Evolutionary conservation across 2,113 vertebrate genomes (phyloP).

Genomic region (Haemorhous mexicanus): DNA sequence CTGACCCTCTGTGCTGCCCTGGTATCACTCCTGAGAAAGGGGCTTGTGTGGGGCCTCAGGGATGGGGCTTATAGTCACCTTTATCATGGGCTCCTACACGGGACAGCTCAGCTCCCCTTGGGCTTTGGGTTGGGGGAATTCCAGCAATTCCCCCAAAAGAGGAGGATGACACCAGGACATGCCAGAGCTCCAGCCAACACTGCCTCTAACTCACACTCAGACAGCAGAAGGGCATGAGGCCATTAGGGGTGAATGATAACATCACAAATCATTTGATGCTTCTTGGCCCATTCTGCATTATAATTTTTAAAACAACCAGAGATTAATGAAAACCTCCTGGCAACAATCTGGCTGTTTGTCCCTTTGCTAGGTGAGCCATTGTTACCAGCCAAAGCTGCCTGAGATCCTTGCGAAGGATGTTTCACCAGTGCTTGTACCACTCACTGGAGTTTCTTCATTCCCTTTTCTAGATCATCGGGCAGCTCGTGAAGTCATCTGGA

Average conservation of each 20-base stretch:
- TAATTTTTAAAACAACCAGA: neutral
- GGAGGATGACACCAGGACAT: neutral
- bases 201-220: accelerated
- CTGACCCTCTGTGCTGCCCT: neutral
- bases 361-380: neutral
- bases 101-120: neutral
- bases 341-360: neutral
- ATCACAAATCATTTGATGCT: neutral
- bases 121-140: neutral
- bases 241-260: neutral
- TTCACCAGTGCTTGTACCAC: neutral
- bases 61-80: neutral
- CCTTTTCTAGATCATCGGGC: conserved; percentile 63
- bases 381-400: neutral
- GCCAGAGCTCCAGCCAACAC: neutral
- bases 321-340: neutral
- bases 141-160: neutral
- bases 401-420: neutral
- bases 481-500: conserved; percentile 56
- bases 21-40: neutral
- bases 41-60: neutral
- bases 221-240: neutral
- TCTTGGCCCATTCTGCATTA: neutral
- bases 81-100: neutral
- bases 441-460: neutral